phyloP scores from a whole-genome alignment of 2,797 vertebrate genomes.

The Typhlichthys eigenmanni region DNA sequence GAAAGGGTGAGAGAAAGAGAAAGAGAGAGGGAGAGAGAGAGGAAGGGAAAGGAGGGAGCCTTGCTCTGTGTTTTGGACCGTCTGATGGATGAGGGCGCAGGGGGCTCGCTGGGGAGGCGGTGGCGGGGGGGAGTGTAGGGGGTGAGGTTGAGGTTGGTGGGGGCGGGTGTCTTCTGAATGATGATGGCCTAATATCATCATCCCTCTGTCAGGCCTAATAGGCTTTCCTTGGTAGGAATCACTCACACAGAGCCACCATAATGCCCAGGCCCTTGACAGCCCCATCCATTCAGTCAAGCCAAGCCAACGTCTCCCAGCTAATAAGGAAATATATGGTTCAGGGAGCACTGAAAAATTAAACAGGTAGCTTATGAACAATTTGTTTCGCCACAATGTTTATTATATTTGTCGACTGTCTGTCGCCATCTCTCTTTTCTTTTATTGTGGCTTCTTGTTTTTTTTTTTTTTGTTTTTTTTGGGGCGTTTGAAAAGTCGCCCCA shows the following conservation, averaged over 20 bases:
- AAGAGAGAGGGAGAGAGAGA: constrained; percentile 42
- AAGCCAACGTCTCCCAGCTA: constrained; percentile 95
- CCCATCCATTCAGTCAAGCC: constrained; percentile 97
- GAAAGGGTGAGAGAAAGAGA: constrained; percentile 22
- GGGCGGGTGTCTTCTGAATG: constrained; percentile 96
- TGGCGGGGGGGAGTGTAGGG: not conserved
- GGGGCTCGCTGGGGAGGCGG: not conserved
- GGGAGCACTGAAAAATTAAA: constrained; percentile 99
- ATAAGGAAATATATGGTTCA: constrained; percentile 99
- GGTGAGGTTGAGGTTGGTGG: constrained; percentile 22
- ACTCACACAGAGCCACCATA: constrained; percentile 98
- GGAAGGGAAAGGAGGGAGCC: constrained; percentile 58
- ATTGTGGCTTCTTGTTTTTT: constrained; percentile 64
- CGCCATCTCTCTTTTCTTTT: constrained; percentile 59
- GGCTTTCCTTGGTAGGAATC: constrained; percentile 99
- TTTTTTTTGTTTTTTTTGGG: constrained; percentile 13
- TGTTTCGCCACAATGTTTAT: constrained; percentile 96
- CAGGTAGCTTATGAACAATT: constrained; percentile 99
- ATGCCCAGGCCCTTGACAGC: constrained; percentile 95
- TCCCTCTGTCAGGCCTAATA: constrained; percentile 99
- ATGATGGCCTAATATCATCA: constrained; percentile 99
- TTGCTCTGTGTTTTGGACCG: constrained; percentile 84
- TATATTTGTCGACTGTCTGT: constrained; percentile 91
- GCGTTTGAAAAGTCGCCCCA: constrained; percentile 62
- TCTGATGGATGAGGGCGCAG: constrained; percentile 94